Percentiles rank a stretch among this genome's conserved stretches.
These are phyloP conservation scores for Helarctos malayanus DNA, from an alignment of 2,797 vertebrate genomes.

Conservation along the genomic window DNA sequence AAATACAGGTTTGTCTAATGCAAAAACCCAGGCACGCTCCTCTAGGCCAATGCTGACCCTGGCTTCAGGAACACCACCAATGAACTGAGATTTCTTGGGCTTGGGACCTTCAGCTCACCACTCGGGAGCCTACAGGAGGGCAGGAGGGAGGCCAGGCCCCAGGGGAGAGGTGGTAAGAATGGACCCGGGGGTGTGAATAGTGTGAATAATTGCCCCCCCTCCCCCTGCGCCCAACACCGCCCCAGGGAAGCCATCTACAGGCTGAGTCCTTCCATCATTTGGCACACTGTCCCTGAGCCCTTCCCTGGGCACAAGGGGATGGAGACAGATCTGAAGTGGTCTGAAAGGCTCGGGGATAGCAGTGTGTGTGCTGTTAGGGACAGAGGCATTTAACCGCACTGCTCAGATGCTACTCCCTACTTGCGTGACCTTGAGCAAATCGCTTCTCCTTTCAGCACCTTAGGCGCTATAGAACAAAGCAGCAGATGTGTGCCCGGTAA, in stretches of 20 bases:
- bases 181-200: neutral
- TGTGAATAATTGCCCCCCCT: neutral
- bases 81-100: neutral
- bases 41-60: neutral
- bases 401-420: neutral
- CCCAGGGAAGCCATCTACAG: neutral
- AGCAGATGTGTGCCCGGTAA: neutral
- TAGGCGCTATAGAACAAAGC: neutral
- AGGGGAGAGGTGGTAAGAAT: neutral
- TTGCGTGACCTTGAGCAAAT: neutral
- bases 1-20: neutral
- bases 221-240: rapidly evolving
- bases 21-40: neutral
- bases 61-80: neutral
- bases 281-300: neutral
- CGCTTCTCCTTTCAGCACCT: neutral
- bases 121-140: neutral
- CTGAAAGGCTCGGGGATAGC: neutral
- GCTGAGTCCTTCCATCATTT: neutral
- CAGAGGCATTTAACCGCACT: neutral
- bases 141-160: neutral
- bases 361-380: neutral
- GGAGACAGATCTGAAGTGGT: neutral
- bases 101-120: neutral
- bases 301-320: neutral